Conservation (phyloP, 2,888 invertebrate genomes). For the Troilus luridus region DNA sequence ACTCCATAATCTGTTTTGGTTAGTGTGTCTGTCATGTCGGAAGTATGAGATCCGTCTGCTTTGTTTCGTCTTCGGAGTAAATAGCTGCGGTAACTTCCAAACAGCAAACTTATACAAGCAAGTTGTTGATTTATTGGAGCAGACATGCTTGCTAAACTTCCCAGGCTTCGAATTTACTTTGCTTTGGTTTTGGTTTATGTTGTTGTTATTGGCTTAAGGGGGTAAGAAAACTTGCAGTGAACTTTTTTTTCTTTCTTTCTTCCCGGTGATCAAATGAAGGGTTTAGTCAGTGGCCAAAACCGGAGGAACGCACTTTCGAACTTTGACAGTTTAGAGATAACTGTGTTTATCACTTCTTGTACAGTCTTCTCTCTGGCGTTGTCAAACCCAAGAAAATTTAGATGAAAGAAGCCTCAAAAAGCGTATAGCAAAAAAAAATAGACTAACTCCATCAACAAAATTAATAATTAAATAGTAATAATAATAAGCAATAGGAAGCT, state of each 20-base stretch:
- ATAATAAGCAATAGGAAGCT: too few species aligned
- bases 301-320: neutral
- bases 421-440: too few species aligned
- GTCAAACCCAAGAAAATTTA: neutral
- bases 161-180: conserved; percentile 19
- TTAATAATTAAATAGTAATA: too few species aligned
- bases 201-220: conserved; percentile 24
- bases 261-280: conserved; percentile 9
- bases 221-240: neutral
- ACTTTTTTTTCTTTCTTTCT: neutral
- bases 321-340: neutral
- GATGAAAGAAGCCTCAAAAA: too few species aligned
- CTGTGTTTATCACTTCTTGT: neutral
- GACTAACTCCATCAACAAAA: too few species aligned
- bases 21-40: conserved; percentile 6
- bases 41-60: conserved; percentile 19
- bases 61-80: conserved; percentile 28
- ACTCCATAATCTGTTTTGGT: neutral
- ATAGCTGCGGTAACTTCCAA: conserved; percentile 27
- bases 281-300: neutral
- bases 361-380: neutral
- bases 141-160: conserved; percentile 28
- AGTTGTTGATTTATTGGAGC: conserved; percentile 32
- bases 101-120: conserved; percentile 15
- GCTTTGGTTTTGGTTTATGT: conserved; percentile 39